Conservation (phyloP, 2,797 vertebrate genomes). For the Falco berigora region DNA sequence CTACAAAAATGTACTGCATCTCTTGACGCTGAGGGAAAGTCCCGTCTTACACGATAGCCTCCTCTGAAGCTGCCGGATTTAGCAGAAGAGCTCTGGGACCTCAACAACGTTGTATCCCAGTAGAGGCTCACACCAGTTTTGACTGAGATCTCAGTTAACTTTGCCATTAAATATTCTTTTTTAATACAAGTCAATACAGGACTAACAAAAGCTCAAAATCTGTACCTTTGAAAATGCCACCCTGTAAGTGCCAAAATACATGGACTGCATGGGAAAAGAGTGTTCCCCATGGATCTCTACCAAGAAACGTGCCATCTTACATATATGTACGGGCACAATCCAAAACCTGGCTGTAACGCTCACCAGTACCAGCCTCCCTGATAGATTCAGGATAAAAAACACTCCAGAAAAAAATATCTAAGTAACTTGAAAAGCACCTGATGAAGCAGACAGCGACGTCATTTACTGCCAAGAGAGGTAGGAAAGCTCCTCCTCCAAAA, state of each 20-base stretch:
- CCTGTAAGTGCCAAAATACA: background rate
- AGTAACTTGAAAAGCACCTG: background rate
- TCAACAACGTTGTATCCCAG: background rate
- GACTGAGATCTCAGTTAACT: background rate
- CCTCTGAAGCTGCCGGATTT: background rate
- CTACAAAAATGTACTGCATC: background rate
- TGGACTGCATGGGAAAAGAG: fast-evolving
- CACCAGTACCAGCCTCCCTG: background rate
- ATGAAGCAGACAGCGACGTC: background rate
- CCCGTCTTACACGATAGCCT: background rate
- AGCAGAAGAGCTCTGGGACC: background rate
- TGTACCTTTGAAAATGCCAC: background rate
- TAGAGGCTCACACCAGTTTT: background rate
- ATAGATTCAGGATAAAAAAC: background rate
- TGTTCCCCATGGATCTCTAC: background rate
- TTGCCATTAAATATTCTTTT: background rate
- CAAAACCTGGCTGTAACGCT: background rate
- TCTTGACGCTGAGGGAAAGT: background rate
- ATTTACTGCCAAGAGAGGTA: background rate
- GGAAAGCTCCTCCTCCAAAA: background rate
- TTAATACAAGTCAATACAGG: background rate
- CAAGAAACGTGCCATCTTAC: background rate
- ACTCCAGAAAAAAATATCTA: background rate
- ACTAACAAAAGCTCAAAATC: background rate
- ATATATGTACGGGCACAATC: fast-evolving